Base-by-base conservation (phyloP, 2,888 invertebrate genomes). In the Pseudococcus jackbeardsleyi region DNA sequence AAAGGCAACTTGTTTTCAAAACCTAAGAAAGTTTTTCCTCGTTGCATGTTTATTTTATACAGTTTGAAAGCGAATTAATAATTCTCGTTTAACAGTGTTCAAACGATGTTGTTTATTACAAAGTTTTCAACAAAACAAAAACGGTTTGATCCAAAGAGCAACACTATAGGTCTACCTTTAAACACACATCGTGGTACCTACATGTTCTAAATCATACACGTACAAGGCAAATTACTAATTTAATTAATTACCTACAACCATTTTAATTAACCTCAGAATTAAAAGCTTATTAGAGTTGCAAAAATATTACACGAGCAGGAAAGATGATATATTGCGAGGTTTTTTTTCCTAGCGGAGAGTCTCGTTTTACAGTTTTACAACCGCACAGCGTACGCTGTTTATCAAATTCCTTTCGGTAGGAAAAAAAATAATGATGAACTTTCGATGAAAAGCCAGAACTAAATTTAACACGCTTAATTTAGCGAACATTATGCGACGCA, bases 21-120 rank as follows among this genome's bases (percentile, higher is more conserved):
- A 64, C 64, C 19, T 11, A 11, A 64, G 22, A 12, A 64, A 64
- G 6, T 19, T 64, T 64, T 64, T 64, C 64, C 22, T 64, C 9
- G 64, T 22, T 64, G 22, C 12, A 22, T 64, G 64, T 64, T 64
- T 64, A 64, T 64, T 64, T 22, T 64, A 64, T 4, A 4, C 22
- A 22, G 64, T 64, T 64, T 22, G 22, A 64, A 64, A 64, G 64
- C 64, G 64, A 64, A 22, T 64, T 64, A 22, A 22, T 64, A 64
- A 64, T 64, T 64, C 12, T 64, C 64, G 19, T 22, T 22, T 0
- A 22, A 64, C 64, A 11, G 22, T 11, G 22, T 33, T 72, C 33
- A 72, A 26, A 72, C 33, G 15, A 72, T 72, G 72, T 33, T 72
- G 72, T 33, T 72, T 72, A 72, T 72, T 72, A 72, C 72, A 72